Percentiles rank a stretch among this genome's conserved stretches.
phyloP scores from a whole-genome alignment of 2,888 invertebrate species.

The Embidobia sp. region DNA sequence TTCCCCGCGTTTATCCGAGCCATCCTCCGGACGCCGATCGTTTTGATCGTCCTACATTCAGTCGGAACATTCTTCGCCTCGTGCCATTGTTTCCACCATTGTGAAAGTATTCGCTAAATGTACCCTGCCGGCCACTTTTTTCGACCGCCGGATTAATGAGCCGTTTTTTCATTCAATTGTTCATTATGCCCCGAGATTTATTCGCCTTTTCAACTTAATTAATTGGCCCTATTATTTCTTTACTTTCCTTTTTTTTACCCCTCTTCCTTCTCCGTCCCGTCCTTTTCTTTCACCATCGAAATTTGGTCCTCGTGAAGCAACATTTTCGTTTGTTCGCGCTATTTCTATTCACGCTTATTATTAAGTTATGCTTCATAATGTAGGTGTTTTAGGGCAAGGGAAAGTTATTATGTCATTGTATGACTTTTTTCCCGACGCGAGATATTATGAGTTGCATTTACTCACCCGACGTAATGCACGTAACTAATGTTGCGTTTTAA shows the following conservation, averaged over 20 bases:
- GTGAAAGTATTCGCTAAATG: slow-evolving; percentile 51
- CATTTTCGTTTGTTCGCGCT: too few species aligned
- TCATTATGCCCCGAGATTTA: slow-evolving; percentile 9
- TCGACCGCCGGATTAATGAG: not conserved
- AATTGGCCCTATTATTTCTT: not conserved
- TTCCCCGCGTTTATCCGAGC: slow-evolving; percentile 40
- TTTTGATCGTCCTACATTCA: slow-evolving; percentile 59
- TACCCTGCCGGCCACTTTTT: slow-evolving; percentile 5
- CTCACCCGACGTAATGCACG: slow-evolving; percentile 6
- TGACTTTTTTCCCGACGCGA: not conserved
- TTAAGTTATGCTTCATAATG: not conserved
- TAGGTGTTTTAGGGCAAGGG: slow-evolving; percentile 16
- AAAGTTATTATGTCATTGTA: slow-evolving; percentile 28
- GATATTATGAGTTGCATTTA: slow-evolving; percentile 9
- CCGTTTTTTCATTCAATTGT: slow-evolving; percentile 18
- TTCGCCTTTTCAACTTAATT: not conserved
- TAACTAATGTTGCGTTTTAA: slow-evolving; percentile 9
- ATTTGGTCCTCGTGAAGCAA: too few species aligned
- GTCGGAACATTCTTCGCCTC: slow-evolving; percentile 39
- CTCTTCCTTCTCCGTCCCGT: too few species aligned
- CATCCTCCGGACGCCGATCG: slow-evolving; percentile 55
- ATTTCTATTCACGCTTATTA: too few species aligned
- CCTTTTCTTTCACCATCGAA: too few species aligned
- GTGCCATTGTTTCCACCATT: slow-evolving; percentile 56
- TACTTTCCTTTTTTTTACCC: not conserved